Evolutionary conservation across 2,113 vertebrate genomes (phyloP).

Genomic region (Talpa occidentalis): DNA sequence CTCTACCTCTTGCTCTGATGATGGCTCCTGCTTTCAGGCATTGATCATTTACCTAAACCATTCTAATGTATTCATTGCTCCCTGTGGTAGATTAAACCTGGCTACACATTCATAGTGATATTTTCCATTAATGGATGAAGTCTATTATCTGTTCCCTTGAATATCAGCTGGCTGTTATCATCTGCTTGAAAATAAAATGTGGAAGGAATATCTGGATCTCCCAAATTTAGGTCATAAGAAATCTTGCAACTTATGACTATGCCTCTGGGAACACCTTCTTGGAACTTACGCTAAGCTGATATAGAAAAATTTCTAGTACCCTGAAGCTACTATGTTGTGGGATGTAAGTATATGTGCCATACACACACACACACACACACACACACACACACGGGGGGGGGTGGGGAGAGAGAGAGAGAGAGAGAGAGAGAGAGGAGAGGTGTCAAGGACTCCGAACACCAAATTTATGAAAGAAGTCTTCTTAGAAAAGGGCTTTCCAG

Average conservation of each 20-base stretch:
- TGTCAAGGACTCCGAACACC: background rate
- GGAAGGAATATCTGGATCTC: background rate
- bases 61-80: slow-evolving; percentile 18
- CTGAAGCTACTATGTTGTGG: background rate
- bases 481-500: background rate
- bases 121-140: background rate
- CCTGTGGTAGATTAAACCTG: background rate
- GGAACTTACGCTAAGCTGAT: background rate
- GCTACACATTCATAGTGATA: background rate
- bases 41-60: background rate
- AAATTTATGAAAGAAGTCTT: background rate
- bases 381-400: no score
- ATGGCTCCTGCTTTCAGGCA: background rate
- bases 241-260: background rate
- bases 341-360: background rate
- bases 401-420: background rate
- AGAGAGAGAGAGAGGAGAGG: background rate
- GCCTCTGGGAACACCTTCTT: background rate
- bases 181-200: background rate
- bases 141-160: background rate
- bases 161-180: background rate
- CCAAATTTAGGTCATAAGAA: background rate
- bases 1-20: background rate
- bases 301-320: background rate
- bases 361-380: no score